Conservation (phyloP, 2,888 invertebrate species). For the Rapana venosa region DNA sequence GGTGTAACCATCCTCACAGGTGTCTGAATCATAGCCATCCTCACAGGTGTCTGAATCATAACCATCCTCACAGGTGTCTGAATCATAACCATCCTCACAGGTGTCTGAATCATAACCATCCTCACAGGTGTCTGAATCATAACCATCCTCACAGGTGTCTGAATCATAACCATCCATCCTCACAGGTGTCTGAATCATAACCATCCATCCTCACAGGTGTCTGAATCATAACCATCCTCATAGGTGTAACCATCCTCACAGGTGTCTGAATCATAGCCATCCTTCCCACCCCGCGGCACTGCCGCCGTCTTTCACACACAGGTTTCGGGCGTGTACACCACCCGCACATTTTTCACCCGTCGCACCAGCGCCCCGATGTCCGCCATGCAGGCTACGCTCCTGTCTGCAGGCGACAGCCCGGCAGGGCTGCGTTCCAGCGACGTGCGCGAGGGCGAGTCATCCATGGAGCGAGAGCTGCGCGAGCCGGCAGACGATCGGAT, state of each 20-base stretch:
- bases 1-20: too few species aligned
- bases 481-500: slow-evolving; percentile 45
- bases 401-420: not conserved
- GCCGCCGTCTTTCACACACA: slow-evolving; percentile 53
- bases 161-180: not conserved
- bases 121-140: not conserved
- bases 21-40: too few species aligned
- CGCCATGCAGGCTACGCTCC: slow-evolving; percentile 63
- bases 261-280: not conserved
- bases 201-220: not conserved
- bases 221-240: not conserved
- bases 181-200: not conserved
- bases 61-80: too few species aligned
- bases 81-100: too few species aligned
- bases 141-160: not conserved
- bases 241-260: not conserved
- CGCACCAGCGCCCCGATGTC: slow-evolving; percentile 71
- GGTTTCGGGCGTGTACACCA: slow-evolving; percentile 71
- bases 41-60: too few species aligned
- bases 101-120: too few species aligned
- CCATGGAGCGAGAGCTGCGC: slow-evolving; percentile 29
- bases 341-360: slow-evolving; percentile 72
- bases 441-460: slow-evolving; percentile 23
- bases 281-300: too few species aligned
- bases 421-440: slow-evolving; percentile 41